Conservation (phyloP, 2,888 invertebrate genomes). For the Ophioninae sp. region DNA sequence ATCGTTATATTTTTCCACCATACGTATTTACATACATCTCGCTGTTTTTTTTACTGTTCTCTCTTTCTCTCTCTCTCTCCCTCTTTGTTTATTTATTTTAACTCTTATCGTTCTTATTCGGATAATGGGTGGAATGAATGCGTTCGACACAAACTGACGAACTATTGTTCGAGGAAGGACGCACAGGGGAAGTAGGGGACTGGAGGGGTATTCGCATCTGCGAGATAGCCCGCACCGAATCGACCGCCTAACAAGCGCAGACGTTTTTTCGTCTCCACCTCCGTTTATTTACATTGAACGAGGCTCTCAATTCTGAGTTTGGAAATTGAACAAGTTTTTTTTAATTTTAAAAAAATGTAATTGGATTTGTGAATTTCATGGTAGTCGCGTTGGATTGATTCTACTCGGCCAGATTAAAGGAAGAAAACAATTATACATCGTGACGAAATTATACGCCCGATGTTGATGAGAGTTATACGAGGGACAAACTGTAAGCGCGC, state of each 20-base stretch:
- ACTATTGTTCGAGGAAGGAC: constrained; percentile 62
- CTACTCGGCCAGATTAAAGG: no score
- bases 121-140: constrained; percentile 75
- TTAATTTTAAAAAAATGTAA: neutral
- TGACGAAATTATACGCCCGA: no score
- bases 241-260: constrained; percentile 42
- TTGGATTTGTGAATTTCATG: neutral
- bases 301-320: constrained; percentile 34
- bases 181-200: neutral
- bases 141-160: constrained; percentile 71
- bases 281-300: constrained; percentile 62
- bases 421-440: no score
- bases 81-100: constrained; percentile 24
- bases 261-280: constrained; percentile 43
- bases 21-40: neutral
- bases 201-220: constrained; percentile 66
- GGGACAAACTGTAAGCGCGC: neutral
- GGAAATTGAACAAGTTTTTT: constrained; percentile 18
- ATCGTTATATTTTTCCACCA: neutral
- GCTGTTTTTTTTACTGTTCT: neutral
- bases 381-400: no score
- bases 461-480: no score
- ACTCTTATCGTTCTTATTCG: constrained; percentile 74
- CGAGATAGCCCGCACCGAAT: constrained; percentile 68
- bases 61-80: neutral